A percentile compares a stretch with the other conserved stretches of the same genome.
phyloP scores from a whole-genome alignment of 2,113 vertebrate species.

The Sigmodon hispidus region DNA sequence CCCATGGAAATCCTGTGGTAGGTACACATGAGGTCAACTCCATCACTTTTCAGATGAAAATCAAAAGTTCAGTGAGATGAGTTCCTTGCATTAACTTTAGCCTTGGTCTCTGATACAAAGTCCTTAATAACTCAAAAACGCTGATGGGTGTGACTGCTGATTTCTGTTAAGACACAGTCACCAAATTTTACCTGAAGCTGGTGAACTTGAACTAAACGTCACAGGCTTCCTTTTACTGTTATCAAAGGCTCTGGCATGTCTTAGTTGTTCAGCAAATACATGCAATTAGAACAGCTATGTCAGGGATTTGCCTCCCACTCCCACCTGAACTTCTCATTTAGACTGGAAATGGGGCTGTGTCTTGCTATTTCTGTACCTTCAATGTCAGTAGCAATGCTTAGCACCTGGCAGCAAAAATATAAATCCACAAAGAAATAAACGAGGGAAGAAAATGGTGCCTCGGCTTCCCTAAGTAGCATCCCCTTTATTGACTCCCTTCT shows the following conservation, averaged over 20 bases:
- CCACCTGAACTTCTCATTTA: neutral
- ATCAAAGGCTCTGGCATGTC: neutral
- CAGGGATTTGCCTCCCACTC: constrained; percentile 9
- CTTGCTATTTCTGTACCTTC: constrained; percentile 18
- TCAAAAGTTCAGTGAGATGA: neutral
- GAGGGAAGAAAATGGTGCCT: neutral
- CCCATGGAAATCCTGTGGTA: neutral
- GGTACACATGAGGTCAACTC: neutral
- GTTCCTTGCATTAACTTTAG: neutral
- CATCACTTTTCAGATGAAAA: constrained; percentile 33
- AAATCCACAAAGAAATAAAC: constrained; percentile 28
- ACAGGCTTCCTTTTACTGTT: constrained; percentile 34
- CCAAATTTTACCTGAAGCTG: constrained; percentile 26
- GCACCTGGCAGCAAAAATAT: constrained; percentile 2
- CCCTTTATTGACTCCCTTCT: neutral
- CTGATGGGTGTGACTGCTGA: neutral
- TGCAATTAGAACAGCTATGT: neutral
- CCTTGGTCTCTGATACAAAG: constrained; percentile 26
- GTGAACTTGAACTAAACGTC: neutral
- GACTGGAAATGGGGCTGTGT: neutral
- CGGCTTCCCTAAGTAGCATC: neutral
- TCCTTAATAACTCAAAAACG: neutral
- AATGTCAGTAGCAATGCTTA: neutral
- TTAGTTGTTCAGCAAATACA: constrained; percentile 3
- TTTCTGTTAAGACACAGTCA: neutral